Base-by-base conservation (phyloP, 2,113 vertebrate species). In the Nipponia nippon region DNA sequence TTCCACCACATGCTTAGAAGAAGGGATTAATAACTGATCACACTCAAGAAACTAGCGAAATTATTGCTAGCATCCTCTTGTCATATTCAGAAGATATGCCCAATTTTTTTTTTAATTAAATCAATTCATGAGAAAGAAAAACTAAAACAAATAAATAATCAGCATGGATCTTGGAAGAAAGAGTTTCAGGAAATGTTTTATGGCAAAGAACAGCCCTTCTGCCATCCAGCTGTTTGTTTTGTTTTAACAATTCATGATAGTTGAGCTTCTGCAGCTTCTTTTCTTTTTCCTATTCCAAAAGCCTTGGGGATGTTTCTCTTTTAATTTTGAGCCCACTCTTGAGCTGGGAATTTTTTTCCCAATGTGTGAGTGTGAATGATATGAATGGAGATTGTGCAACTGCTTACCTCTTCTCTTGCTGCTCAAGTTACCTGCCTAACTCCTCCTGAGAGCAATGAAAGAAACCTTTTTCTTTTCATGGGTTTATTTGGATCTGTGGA, bases 201-300 rank as follows among this genome's bases (percentile, higher is more conserved):
- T 49, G 59, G 66, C 69, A 90, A 65, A 91, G 56, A 95, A 95
- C 10, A 95, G 27, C 30, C 19, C 66, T 96, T 93, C 59, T 93
- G 59, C 79, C 90, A 95, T 78, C 44, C 61, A 95, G 83, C n/a
- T 95, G 94, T 87, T 97, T 96, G 38, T 87, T 88, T 93, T 90
- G 34, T 93, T 95, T 97, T 75, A 86, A 76, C 44, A 66, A 84
- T 83, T 88, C 75, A 59, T 89, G 46, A 91, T 73, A 91, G 36
- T 34, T 16, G 32, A 87, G 71, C 67, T 95, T 95, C 70, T 94
- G 61, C 65, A 89, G 36, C 47, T 92, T 90, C 18, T 77, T 90
- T 87, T 66, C 32, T 76, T 69, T 89, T 71, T 92, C 47, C 10
- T 66, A 42, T 38, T 85, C 42, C 72, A 94, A 36, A 93, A 73